A percentile compares a stretch with the other conserved stretches of the same genome.
Evolutionary conservation across 2,113 vertebrate species (phyloP).

Genomic region (Melanotaenia duboulayi): DNA sequence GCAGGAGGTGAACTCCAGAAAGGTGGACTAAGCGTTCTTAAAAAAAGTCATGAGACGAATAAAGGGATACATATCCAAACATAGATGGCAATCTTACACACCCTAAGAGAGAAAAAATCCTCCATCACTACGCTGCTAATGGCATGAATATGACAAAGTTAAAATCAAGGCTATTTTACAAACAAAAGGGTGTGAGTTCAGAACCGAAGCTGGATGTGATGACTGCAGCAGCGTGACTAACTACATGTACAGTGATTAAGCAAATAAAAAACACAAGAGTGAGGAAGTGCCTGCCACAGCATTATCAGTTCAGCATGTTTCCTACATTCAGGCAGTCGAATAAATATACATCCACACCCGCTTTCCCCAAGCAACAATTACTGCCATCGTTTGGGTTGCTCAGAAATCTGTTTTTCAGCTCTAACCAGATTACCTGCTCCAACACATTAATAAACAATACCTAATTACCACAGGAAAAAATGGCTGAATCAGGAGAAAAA

Average conservation of each 20-base stretch:
- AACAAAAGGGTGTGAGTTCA: not conserved
- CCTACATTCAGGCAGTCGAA: conserved; percentile 55
- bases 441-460: conserved; percentile 61
- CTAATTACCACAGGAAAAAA: conserved; percentile 27
- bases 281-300: not conserved
- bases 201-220: not conserved
- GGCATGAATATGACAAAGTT: conserved; percentile 13
- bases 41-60: conserved; percentile 9
- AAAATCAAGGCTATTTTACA: conserved; percentile 1
- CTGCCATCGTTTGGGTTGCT: conserved; percentile 8
- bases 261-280: conserved; percentile 20
- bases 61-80: conserved; percentile 23
- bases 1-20: conserved; percentile 8
- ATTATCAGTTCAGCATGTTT: conserved; percentile 58
- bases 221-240: conserved; percentile 14
- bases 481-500: conserved; percentile 35
- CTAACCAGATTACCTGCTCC: conserved; percentile 22
- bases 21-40: conserved; percentile 6
- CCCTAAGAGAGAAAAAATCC: conserved; percentile 7
- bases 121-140: conserved; percentile 20
- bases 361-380: conserved; percentile 50
- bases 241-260: conserved; percentile 18
- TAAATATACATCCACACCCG: conserved; percentile 26
- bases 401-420: conserved; percentile 52
- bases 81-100: conserved; percentile 7